phyloP scores from a whole-genome alignment of 2,113 vertebrate species.

The Axis porcinus region DNA sequence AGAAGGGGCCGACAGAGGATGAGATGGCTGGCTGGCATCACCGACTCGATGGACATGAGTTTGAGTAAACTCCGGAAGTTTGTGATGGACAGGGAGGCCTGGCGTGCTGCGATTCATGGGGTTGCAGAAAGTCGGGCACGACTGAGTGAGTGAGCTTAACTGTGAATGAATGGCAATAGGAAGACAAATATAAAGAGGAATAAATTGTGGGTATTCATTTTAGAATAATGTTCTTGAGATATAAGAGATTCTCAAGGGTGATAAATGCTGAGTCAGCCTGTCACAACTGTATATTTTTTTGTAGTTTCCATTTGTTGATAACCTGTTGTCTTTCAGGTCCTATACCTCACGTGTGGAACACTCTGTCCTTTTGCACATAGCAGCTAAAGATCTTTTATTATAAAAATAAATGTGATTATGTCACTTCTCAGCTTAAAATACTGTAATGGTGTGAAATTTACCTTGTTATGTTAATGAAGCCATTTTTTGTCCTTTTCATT shows the following conservation, averaged over 20 bases:
- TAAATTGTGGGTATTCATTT: neutral
- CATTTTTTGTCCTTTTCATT: neutral
- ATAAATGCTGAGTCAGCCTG: neutral
- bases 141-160: neutral
- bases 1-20: neutral
- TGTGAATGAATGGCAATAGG: neutral
- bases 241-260: neutral
- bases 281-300: neutral
- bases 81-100: neutral
- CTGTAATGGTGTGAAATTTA: neutral
- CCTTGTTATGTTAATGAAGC: neutral
- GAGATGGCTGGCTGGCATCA: neutral
- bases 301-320: neutral
- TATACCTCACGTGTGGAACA: neutral
- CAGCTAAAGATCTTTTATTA: neutral
- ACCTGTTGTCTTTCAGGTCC: neutral
- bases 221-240: neutral
- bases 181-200: neutral
- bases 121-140: neutral
- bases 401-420: neutral
- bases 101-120: rapidly evolving
- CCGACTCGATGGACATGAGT: neutral
- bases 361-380: neutral
- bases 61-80: neutral
- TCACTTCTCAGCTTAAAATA: neutral